A percentile compares a stretch with the other conserved stretches of the same genome.
phyloP scores from a whole-genome alignment of 1,140 invertebrate genomes.

The Drosophila obscura region DNA sequence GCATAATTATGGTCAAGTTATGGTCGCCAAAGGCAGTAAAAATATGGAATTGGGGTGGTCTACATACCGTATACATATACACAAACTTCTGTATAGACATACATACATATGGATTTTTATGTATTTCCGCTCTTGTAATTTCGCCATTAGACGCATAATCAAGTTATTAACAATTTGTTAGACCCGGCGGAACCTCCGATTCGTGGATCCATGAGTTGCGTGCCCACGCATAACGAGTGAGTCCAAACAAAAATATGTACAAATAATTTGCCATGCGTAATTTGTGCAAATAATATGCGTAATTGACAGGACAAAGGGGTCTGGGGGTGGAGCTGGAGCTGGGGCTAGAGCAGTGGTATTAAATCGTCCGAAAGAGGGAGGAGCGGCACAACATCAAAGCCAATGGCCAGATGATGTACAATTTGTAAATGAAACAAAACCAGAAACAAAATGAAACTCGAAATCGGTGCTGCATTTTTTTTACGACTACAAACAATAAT shows the following conservation, averaged over 20 bases:
- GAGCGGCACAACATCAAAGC: slow-evolving; percentile 68
- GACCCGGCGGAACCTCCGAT: slow-evolving; percentile 53
- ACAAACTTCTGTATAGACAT: background rate
- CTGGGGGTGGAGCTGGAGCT: background rate
- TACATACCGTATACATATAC: slow-evolving; percentile 7
- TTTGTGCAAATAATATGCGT: slow-evolving; percentile 82
- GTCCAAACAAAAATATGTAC: slow-evolving; percentile 71
- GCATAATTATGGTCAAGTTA: slow-evolving; percentile 73
- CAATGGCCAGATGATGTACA: slow-evolving; percentile 45
- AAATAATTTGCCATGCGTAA: slow-evolving; percentile 78
- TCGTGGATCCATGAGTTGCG: slow-evolving; percentile 47
- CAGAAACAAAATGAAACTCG: slow-evolving; percentile 49
- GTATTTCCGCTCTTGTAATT: slow-evolving; percentile 56
- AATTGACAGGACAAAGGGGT: slow-evolving; percentile 44
- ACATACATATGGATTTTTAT: slow-evolving; percentile 12
- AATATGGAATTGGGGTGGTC: slow-evolving; percentile 58
- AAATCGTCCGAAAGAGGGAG: background rate
- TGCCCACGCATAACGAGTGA: slow-evolving; percentile 64
- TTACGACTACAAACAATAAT: slow-evolving; percentile 59
- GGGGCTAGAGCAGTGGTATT: too few species aligned
- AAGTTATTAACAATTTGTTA: slow-evolving; percentile 79
- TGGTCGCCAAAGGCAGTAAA: slow-evolving; percentile 50
- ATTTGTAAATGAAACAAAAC: slow-evolving; percentile 54
- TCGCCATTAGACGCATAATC: slow-evolving; percentile 76
- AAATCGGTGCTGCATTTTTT: slow-evolving; percentile 54